phyloP scores from a whole-genome alignment of 2,113 vertebrate species.

The Limanda limanda region DNA sequence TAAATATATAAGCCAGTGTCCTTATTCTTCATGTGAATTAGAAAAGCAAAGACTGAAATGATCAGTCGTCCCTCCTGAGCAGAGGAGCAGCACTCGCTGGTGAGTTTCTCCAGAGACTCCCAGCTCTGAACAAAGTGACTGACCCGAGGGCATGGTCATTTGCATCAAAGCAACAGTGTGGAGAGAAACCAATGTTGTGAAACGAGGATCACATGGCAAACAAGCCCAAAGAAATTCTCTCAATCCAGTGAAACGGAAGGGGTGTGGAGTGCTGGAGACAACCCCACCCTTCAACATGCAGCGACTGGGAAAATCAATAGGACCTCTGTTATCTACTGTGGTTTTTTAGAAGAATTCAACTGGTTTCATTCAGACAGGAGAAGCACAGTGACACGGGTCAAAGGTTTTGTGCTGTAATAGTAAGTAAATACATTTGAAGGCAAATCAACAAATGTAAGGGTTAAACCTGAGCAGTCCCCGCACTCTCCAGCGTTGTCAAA shows the following conservation, averaged over 20 bases:
- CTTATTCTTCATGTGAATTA: background rate
- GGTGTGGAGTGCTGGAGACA: conserved; percentile 41
- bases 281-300: conserved; percentile 56
- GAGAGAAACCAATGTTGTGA: conserved; percentile 28
- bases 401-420: background rate
- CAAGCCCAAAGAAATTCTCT: conserved; percentile 14
- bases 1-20: conserved; percentile 5
- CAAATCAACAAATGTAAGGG: background rate
- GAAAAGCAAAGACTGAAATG: background rate
- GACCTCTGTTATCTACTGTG: conserved; percentile 25
- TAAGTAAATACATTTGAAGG: background rate
- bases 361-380: background rate
- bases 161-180: conserved; percentile 35
- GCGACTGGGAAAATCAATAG: conserved; percentile 14
- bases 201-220: conserved; percentile 36
- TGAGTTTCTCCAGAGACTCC: conserved; percentile 1
- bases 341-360: background rate
- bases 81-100: too few relatives aligned
- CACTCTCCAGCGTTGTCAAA: accelerated
- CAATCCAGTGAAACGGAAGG: conserved; percentile 29
- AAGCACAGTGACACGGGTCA: background rate
- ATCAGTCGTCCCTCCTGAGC: background rate
- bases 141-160: conserved; percentile 49
- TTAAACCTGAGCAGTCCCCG: background rate
- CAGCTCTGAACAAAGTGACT: conserved; percentile 34